Base-by-base conservation (phyloP, 2,888 invertebrate genomes). In the Ctena decussata region DNA sequence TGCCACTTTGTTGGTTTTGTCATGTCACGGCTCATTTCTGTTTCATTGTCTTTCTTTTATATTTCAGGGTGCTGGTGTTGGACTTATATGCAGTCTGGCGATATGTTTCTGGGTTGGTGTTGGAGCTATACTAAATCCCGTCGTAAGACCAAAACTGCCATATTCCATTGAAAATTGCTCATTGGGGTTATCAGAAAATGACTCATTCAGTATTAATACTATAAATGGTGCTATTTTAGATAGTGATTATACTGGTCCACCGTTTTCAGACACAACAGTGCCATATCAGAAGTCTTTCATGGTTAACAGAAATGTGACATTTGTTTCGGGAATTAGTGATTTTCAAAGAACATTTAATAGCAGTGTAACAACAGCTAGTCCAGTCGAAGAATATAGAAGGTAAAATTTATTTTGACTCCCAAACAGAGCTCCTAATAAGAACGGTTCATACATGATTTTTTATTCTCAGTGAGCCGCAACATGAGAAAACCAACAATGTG, bases 21-120 rank as follows among this genome's bases (percentile, higher is more conserved):
- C n/a, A n/a, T n/a, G n/a, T n/a, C n/a, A n/a, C n/a, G n/a, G n/a
- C n/a, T n/a, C n/a, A n/a, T n/a, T n/a, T n/a, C n/a, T n/a, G n/a
- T n/a, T n/a, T n/a, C n/a, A n/a, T n/a, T n/a, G n/a, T n/a, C 41
- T 41, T 41, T 41, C 41, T 11, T 41, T 41, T 6, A 41, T 11
- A n/a, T 65, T 65, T 5, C 65, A 65, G 65, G 65, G 65, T 30
- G 65, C 65, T 5, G 65, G 65, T 35, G 35, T 65, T 65, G 65
- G 65, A 32, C 35, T 65, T 0, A 3, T 65, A 11, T 35, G 32
- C 35, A 65, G 65, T 35, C 35, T 65, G 35, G 35, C 18, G 18
- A 30, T 65, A 15, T 65, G 65, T 21, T 65, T 65, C 32, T 65
- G 65, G 65, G 21, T 65, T 65, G 65, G 65, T 21, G 65, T 65